These are phyloP conservation scores for Phocoena sinus DNA, from an alignment of 2,113 vertebrate genomes.

Conservation along the genomic window DNA sequence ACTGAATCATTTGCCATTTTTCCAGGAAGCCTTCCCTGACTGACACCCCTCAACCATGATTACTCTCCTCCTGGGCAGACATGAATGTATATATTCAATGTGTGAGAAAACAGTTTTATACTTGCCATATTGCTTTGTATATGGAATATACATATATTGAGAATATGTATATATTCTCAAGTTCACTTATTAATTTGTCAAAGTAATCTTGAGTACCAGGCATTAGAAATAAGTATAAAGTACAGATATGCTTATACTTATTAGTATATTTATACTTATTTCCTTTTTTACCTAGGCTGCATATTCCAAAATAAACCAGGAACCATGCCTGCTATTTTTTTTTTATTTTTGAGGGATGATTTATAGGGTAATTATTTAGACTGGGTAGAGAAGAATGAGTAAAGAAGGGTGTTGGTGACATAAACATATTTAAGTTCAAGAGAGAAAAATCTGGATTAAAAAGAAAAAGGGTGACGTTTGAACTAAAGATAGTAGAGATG, in stretches of 20 bases:
- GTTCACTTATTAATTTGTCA: neutral
- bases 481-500: neutral
- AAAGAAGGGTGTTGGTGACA: neutral
- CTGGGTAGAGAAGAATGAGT: neutral
- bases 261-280: neutral
- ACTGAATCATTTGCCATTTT: neutral
- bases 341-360: neutral
- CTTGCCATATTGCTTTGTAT: slow-evolving; percentile 44
- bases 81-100: neutral
- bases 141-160: neutral
- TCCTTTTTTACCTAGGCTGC: neutral
- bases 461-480: neutral
- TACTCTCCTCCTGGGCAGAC: neutral
- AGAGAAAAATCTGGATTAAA: neutral
- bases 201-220: neutral
- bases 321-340: neutral
- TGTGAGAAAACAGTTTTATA: neutral
- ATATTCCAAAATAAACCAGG: neutral
- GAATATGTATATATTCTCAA: slow-evolving; percentile 29
- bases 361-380: neutral
- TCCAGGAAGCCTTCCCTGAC: neutral
- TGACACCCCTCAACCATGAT: neutral
- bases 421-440: neutral
- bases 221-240: neutral
- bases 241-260: neutral